Percentiles rank a stretch among this genome's conserved stretches.
These are phyloP conservation scores for Vanessa cardui DNA, from an alignment of 2,888 invertebrate genomes.

Conservation along the genomic window DNA sequence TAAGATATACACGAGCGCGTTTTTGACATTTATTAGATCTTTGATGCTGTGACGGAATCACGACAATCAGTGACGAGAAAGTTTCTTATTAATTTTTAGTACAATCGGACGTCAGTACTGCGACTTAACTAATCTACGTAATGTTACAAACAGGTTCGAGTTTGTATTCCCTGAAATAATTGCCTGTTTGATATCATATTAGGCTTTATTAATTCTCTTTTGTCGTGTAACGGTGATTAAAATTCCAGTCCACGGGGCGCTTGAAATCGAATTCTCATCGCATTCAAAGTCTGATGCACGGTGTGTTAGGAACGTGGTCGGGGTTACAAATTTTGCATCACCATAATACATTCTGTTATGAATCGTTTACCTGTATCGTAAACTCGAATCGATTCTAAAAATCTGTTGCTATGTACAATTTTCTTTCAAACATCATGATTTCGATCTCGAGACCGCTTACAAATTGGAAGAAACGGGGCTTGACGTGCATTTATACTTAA, in stretches of 20 bases:
- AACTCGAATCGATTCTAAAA: constrained; percentile 28
- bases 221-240: constrained; percentile 53
- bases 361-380: constrained; percentile 41
- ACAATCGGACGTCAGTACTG: too few relatives aligned
- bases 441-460: constrained; percentile 13
- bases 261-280: constrained; percentile 50
- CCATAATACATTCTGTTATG: constrained; percentile 36
- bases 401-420: constrained; percentile 16
- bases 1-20: too few relatives aligned
- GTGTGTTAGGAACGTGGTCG: constrained; percentile 58
- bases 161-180: constrained; percentile 5
- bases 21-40: too few relatives aligned
- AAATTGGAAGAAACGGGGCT: constrained; percentile 14
- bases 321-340: constrained; percentile 58
- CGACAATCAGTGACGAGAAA: too few relatives aligned
- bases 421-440: background rate
- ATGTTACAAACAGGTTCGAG: background rate
- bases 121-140: background rate
- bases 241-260: constrained; percentile 55
- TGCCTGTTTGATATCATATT: constrained; percentile 18
- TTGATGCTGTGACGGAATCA: too few relatives aligned
- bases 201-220: constrained; percentile 37
- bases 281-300: constrained; percentile 48
- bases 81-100: too few relatives aligned
- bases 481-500: constrained; percentile 39